Base-by-base conservation (phyloP, 2,888 invertebrate genomes). In the Hypolimnas misippus region DNA sequence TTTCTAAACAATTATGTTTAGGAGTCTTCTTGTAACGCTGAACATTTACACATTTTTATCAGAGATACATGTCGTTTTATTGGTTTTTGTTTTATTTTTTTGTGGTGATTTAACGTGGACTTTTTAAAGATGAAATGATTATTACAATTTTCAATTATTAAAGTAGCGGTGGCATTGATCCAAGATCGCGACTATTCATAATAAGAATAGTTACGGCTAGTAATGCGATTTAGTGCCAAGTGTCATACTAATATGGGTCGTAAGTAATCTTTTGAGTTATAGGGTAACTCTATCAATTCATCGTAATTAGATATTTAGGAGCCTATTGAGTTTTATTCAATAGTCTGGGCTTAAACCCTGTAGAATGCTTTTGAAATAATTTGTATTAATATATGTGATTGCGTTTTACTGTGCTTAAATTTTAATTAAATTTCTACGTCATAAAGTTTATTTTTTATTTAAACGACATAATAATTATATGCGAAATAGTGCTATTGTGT, bases 1-100 rank as follows among this genome's bases (percentile, higher is more conserved):
- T 79, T 79, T 65, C 75, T 75, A 62, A 68, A 62, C 40, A 17
- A 38, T 49, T 49, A 49, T 4, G 38, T 60, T 60, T 59, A 64
- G 60, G 60, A 59, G 52, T 57, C 46, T 53, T 55, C 8, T 33
- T 10, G 8, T 33, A 33, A 33, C 8, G 33, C 2, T 2, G 12
- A 33, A 8, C 8, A 33, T 33, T n/a, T n/a, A n/a, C n/a, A n/a
- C n/a, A n/a, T n/a, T n/a, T n/a, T n/a, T n/a, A n/a, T 10, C 8
- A 33, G 33, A 33, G 33, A 33, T 10, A 33, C 8, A 33, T 8
- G 3, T 33, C 12, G 8, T 33, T 2, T 33, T 33, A 8, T 2
- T 10, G 2, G 8, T 10, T 2, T 7, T 31, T 31, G 1, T 31
- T 2, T 33, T 33, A 33, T 7, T 10, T 7, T 33, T 8, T 7